A percentile compares a stretch with the other conserved stretches of the same genome.
Evolutionary conservation across 2,888 invertebrate species (phyloP).

Genomic region (Callimorpha dominula): DNA sequence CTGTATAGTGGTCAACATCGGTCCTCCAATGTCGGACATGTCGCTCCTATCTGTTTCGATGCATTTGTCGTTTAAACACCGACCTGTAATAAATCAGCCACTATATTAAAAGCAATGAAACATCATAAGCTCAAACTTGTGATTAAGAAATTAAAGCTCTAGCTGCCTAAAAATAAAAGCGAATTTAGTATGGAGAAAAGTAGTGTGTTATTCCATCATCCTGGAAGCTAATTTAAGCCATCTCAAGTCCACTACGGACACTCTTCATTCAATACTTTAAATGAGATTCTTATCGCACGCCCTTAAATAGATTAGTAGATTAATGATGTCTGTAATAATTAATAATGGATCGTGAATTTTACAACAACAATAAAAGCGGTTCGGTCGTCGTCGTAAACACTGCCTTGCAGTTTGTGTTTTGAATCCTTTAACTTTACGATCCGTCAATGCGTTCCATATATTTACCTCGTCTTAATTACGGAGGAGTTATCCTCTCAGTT

Average conservation of each 20-base stretch:
- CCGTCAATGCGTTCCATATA: constrained; percentile 84
- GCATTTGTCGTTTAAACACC: constrained; percentile 87
- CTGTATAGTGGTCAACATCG: constrained; percentile 80
- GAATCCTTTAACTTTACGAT: constrained; percentile 83
- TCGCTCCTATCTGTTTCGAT: constrained; percentile 87
- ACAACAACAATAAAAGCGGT: constrained; percentile 86
- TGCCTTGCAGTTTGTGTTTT: constrained; percentile 83
- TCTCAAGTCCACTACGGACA: constrained; percentile 85
- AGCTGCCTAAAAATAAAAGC: constrained; percentile 34
- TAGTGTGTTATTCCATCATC: constrained; percentile 42
- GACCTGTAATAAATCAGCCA: constrained; percentile 86
- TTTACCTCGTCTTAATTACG: constrained; percentile 84
- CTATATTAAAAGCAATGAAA: constrained; percentile 47
- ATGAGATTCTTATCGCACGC: constrained; percentile 86
- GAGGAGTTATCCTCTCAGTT: constrained; percentile 73
- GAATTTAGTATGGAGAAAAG: constrained; percentile 29
- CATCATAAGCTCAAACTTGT: constrained; percentile 43
- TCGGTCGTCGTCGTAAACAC: constrained; percentile 80
- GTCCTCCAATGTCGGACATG: constrained; percentile 85
- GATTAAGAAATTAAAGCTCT: constrained; percentile 31
- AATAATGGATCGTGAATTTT: constrained; percentile 87
- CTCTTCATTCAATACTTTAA: constrained; percentile 87
- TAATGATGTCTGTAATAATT: constrained; percentile 87
- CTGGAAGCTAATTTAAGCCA: constrained; percentile 79
- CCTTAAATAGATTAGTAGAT: constrained; percentile 87